Percentiles rank a stretch among this genome's conserved stretches.
Evolutionary conservation across 2,888 invertebrate species (phyloP).

Genomic region (Barypeithes pellucidus): DNA sequence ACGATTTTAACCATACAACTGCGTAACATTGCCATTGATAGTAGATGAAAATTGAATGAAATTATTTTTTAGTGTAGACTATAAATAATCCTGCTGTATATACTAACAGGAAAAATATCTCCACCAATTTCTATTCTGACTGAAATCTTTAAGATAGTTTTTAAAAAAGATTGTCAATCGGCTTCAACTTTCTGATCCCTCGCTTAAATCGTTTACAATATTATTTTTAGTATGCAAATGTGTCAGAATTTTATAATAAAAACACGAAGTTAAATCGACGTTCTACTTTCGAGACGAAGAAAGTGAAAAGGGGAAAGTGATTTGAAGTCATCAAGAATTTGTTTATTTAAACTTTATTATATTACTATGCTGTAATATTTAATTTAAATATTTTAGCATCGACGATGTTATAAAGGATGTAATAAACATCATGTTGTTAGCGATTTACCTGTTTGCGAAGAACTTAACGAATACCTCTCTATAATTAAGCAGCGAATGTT

Average conservation of each 20-base stretch:
- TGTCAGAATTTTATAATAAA: constrained; percentile 33
- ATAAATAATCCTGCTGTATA: too few relatives aligned
- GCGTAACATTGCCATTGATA: too few relatives aligned
- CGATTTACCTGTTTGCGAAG: background rate
- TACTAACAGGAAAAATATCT: too few relatives aligned
- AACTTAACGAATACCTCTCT: background rate
- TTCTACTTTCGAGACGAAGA: constrained; percentile 61
- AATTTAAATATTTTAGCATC: constrained; percentile 23
- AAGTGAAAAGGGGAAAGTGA: constrained; percentile 60
- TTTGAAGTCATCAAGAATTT: constrained; percentile 54
- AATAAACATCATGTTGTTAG: background rate
- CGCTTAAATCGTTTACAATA: background rate
- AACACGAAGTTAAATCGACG: constrained; percentile 44
- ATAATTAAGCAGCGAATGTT: background rate
- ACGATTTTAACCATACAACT: too few relatives aligned
- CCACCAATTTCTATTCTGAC: too few relatives aligned
- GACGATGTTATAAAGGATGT: constrained; percentile 9
- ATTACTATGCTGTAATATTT: constrained; percentile 37
- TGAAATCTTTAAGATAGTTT: too few relatives aligned
- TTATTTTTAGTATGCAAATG: constrained; percentile 26
- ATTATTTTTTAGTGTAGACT: too few relatives aligned
- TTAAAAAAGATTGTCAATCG: too few relatives aligned
- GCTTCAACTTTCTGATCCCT: too few relatives aligned
- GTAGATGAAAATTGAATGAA: too few relatives aligned
- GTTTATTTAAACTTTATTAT: constrained; percentile 51